Evolutionary conservation across 23 tunicate species (phyloP).

Genomic region (Ascidia mentula): DNA sequence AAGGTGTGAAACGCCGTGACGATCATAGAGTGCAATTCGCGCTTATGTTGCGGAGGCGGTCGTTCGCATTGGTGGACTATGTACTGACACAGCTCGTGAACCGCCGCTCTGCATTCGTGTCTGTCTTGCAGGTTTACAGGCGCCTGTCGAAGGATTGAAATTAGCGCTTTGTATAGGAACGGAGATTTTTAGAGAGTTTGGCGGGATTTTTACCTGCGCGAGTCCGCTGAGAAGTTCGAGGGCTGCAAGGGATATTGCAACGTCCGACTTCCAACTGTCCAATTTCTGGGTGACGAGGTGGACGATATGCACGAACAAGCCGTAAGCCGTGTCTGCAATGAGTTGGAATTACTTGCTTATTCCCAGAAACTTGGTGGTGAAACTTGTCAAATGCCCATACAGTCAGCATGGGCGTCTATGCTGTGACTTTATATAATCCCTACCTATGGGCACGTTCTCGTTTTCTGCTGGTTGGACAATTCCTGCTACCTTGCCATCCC

Average conservation of each 20-base stretch:
- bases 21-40: slow-evolving; percentile 90
- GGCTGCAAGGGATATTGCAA: slow-evolving; percentile 76
- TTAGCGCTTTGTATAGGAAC: too few species aligned
- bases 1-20: slow-evolving; percentile 91
- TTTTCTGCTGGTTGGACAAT: slow-evolving; percentile 56
- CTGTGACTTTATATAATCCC: background rate
- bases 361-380: background rate
- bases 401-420: background rate
- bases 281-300: slow-evolving; percentile 74
- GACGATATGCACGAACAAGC: slow-evolving; percentile 67
- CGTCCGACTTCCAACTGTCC: slow-evolving; percentile 78
- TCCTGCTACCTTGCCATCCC: slow-evolving; percentile 19
- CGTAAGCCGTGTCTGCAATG: slow-evolving; percentile 71
- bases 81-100: slow-evolving; percentile 85
- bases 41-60: slow-evolving; percentile 82
- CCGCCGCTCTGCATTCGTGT: slow-evolving; percentile 69
- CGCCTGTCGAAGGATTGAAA: slow-evolving; percentile 27
- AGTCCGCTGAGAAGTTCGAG: slow-evolving; percentile 79
- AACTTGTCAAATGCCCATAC: background rate
- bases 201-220: slow-evolving; percentile 54
- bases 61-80: slow-evolving; percentile 80
- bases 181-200: background rate
- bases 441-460: slow-evolving; percentile 56
- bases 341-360: too few species aligned
- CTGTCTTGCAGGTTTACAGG: slow-evolving; percentile 40